Conservation (phyloP, 2,888 invertebrate species). For the Apodemia zela region DNA sequence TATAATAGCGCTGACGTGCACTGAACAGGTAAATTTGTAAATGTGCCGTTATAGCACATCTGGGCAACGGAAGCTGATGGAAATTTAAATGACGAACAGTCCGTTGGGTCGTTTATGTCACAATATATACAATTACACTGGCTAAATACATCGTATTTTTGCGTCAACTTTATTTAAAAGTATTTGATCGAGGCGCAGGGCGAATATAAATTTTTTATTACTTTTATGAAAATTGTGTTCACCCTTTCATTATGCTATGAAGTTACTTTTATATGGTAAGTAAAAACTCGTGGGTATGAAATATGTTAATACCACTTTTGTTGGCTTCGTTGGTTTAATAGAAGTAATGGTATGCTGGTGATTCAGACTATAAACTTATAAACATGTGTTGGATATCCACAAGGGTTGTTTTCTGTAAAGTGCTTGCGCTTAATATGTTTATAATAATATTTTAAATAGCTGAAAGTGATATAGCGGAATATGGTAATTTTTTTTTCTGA, state of each 20-base stretch:
- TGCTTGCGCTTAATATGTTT: no score
- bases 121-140: slow-evolving; percentile 29
- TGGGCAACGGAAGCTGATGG: slow-evolving; percentile 25
- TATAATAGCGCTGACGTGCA: slow-evolving; percentile 18
- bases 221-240: slow-evolving; percentile 9
- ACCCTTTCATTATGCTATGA: neutral
- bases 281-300: neutral
- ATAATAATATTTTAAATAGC: no score
- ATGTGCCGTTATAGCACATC: slow-evolving; percentile 24
- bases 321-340: neutral
- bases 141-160: slow-evolving; percentile 26
- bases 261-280: slow-evolving; percentile 6
- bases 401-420: no score
- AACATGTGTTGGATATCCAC: no score
- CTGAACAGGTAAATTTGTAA: slow-evolving; percentile 25
- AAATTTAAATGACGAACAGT: slow-evolving; percentile 30
- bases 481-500: no score
- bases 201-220: slow-evolving; percentile 14
- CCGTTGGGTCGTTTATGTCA: slow-evolving; percentile 23
- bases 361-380: no score
- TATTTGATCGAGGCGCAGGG: slow-evolving; percentile 16
- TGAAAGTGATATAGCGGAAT: no score
- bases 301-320: neutral
- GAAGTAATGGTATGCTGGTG: neutral
- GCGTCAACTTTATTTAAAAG: slow-evolving; percentile 22